phyloP scores from a whole-genome alignment of 2,113 vertebrate genomes.

The Charina bottae region DNA sequence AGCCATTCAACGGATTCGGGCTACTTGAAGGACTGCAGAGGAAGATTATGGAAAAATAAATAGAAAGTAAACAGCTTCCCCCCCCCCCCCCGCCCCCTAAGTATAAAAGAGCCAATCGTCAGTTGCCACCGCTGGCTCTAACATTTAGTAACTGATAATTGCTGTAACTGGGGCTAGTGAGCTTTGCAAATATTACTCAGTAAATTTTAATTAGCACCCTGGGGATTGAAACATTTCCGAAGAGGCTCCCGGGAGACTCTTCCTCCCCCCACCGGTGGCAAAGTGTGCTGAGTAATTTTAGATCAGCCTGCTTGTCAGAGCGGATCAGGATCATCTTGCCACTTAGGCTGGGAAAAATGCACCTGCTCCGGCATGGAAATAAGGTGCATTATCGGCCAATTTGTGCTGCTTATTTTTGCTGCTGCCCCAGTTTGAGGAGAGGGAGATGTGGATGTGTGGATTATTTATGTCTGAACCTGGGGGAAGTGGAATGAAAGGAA shows the following conservation, averaged over 20 bases:
- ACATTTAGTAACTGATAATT: slow-evolving; percentile 82
- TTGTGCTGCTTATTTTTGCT: slow-evolving; percentile 75
- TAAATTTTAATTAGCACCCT: slow-evolving; percentile 85
- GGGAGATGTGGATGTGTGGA: slow-evolving; percentile 54
- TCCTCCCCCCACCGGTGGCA: slow-evolving; percentile 57
- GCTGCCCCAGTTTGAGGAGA: slow-evolving; percentile 65
- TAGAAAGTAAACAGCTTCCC: slow-evolving; percentile 15
- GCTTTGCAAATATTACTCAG: slow-evolving; percentile 79
- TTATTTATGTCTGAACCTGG: slow-evolving; percentile 65
- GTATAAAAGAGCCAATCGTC: slow-evolving; percentile 65
- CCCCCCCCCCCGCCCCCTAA: no score
- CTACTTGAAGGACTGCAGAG: slow-evolving; percentile 55
- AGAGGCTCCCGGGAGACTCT: slow-evolving; percentile 71
- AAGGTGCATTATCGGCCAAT: slow-evolving; percentile 79
- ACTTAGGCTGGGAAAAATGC: slow-evolving; percentile 74
- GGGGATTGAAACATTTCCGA: slow-evolving; percentile 74
- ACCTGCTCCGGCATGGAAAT: slow-evolving; percentile 81
- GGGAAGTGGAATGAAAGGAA: slow-evolving; percentile 12
- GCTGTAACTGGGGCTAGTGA: slow-evolving; percentile 76
- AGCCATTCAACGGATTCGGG: slow-evolving; percentile 56
- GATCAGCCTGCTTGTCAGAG: slow-evolving; percentile 81
- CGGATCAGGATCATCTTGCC: slow-evolving; percentile 75
- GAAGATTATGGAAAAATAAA: slow-evolving; percentile 15
- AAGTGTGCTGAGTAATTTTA: slow-evolving; percentile 81
- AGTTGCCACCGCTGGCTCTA: slow-evolving; percentile 69